A percentile compares a stretch with the other conserved stretches of the same genome.
Evolutionary conservation across 2,888 invertebrate genomes (phyloP).

Genomic region (Oscheius sp.): DNA sequence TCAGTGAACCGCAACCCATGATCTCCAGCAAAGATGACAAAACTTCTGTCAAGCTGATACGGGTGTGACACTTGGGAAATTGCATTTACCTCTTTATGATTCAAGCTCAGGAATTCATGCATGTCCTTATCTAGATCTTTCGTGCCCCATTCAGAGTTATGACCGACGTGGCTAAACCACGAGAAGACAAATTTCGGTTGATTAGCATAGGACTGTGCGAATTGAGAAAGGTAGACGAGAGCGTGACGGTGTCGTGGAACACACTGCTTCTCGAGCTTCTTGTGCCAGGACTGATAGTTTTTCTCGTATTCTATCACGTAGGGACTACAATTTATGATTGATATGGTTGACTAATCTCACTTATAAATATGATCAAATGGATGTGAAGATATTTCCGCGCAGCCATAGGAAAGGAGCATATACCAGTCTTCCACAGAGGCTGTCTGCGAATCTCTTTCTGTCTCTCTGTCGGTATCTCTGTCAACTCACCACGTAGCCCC

Average conservation of each 20-base stretch:
- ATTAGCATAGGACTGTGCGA: background rate
- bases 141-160: background rate
- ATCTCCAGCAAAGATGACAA: constrained; percentile 22
- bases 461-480: background rate
- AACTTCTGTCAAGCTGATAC: constrained; percentile 15
- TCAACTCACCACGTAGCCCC: constrained; percentile 17
- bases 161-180: constrained; percentile 12
- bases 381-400: no score
- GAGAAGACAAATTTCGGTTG: constrained; percentile 5
- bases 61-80: background rate
- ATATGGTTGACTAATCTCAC: background rate
- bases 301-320: constrained; percentile 12
- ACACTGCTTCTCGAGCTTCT: background rate
- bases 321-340: background rate
- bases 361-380: constrained; percentile 14
- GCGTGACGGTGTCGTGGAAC: constrained; percentile 5
- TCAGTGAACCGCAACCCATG: constrained; percentile 3
- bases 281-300: background rate
- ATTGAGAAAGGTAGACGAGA: constrained; percentile 3
- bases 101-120: background rate
- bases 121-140: constrained; percentile 3
- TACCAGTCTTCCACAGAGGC: constrained; percentile 17
- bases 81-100: background rate
- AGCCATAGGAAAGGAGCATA: background rate
- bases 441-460: background rate